phyloP scores from a whole-genome alignment of 2,797 vertebrate genomes.

The Hyperoplus lanceolatus region DNA sequence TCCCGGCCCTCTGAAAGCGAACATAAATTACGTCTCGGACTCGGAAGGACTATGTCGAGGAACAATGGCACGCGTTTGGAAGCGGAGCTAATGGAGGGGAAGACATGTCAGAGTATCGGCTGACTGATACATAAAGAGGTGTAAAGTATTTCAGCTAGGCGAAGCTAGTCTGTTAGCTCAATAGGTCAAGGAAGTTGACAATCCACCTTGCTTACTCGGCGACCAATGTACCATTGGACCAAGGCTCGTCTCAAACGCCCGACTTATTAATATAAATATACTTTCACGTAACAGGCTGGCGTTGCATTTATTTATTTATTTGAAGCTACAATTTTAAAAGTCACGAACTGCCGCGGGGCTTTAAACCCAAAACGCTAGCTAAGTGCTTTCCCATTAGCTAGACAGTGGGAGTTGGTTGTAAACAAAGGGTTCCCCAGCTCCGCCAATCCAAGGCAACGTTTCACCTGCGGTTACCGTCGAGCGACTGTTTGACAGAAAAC shows the following conservation, averaged over 20 bases:
- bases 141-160: conserved; percentile 38
- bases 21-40: conserved; percentile 22
- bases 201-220: conserved; percentile 58
- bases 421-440: conserved; percentile 75
- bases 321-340: background rate
- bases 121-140: conserved; percentile 36
- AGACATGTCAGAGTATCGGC: conserved; percentile 37
- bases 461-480: background rate
- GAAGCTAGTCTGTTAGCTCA: conserved; percentile 66
- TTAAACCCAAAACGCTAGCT: conserved; percentile 20
- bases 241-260: conserved; percentile 44
- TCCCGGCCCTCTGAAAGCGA: conserved; percentile 55
- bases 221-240: conserved; percentile 57
- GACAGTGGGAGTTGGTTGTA: conserved; percentile 64
- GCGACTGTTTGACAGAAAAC: background rate
- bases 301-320: conserved; percentile 1
- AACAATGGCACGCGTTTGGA: conserved; percentile 48
- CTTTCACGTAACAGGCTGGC: background rate
- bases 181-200: conserved; percentile 75
- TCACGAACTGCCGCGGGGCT: background rate
- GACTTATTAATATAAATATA: conserved; percentile 18
- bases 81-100: conserved; percentile 22
- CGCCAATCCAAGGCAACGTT: conserved; percentile 11
- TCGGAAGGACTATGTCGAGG: conserved; percentile 27
- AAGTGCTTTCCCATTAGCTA: conserved; percentile 42